Evolutionary conservation across 2,797 vertebrate genomes (phyloP), one percentile per base, ranked within the genome.

Genomic region (Sebastes minor): DNA sequence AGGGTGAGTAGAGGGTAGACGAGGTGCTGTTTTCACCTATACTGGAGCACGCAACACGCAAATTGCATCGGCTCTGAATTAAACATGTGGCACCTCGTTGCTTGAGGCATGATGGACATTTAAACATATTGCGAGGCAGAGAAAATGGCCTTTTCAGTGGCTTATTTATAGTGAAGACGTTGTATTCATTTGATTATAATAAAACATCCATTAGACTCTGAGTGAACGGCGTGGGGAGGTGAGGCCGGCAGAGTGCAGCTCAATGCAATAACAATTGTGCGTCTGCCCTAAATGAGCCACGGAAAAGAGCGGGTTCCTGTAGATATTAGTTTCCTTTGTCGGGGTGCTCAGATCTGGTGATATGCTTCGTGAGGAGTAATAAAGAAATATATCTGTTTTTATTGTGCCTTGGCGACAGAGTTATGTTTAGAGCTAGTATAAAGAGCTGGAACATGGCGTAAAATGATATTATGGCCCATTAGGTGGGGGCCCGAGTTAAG

Each of bases 141-240:
- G 92, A 92, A 94, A 95, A 96, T 95, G 88, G 87, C 90, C 92
- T 95, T 96, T 96, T 95, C 95, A 96, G 94, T 94, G 94, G 91
- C 86, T 94, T 95, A 94, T 96, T 96, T 95, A 95, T 95, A 91
- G 91, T 71, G 83, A 91, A 90, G 93, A 95, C 93, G 93, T 94
- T 92, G 91, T 92, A 91, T 95, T 96, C 93, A 94, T 96, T 96
- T 94, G 94, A 95, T 96, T 96, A 95, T 95, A 95, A 96, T 95
- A 96, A 95, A 95, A 94, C 92, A 85, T 92, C 93, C 93, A 94
- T 95, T 94, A 92, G 84, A 86, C 78, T 76, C 75, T 74, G 86
- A 91, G 87, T 90, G 93, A 94, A 93, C 66, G 86, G 88, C 87
- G 82, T 80, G 74, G 73, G 81, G 88, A 89, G 85, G 83, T 89